phyloP scores from a whole-genome alignment of 2,113 vertebrate species.

The Alosa alosa region DNA sequence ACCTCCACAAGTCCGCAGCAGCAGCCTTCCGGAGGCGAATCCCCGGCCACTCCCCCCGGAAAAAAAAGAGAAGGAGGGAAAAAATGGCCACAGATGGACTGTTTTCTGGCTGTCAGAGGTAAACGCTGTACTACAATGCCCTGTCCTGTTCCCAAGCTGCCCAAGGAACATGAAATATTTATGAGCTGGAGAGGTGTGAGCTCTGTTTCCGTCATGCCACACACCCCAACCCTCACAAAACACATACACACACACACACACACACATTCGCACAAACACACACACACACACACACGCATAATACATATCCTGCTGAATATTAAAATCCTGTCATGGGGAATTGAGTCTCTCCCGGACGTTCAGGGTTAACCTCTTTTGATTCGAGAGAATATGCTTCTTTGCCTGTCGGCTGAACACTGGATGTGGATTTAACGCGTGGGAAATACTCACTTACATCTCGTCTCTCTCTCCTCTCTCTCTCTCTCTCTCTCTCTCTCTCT shows the following conservation, averaged over 20 bases:
- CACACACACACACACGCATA: neutral
- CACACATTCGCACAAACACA: neutral
- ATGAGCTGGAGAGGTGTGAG: constrained; percentile 39
- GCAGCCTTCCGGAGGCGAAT: constrained; percentile 20
- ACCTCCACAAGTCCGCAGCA: constrained; percentile 30
- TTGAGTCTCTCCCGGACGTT: constrained; percentile 26
- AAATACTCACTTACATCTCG: neutral
- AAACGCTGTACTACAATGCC: constrained; percentile 39
- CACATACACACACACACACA: constrained; percentile 8
- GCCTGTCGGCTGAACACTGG: neutral
- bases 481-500: neutral
- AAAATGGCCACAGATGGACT: constrained; percentile 40
- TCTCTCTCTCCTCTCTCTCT: neutral
- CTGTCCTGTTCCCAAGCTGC: constrained; percentile 47
- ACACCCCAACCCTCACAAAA: neutral
- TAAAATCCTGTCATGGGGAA: constrained; percentile 38
- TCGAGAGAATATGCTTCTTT: neutral
- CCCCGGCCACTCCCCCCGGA: neutral
- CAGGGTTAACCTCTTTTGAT: constrained; percentile 21
- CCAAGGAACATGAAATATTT: constrained; percentile 44
- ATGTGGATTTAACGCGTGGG: constrained; percentile 10
- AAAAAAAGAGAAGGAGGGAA: neutral
- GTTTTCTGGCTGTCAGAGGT: constrained; percentile 44
- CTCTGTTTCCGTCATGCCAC: constrained; percentile 29
- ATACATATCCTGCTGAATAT: constrained; percentile 45